Evolutionary conservation across 1,140 invertebrate genomes (phyloP).

Genomic region (Aradophagus sp.): DNA sequence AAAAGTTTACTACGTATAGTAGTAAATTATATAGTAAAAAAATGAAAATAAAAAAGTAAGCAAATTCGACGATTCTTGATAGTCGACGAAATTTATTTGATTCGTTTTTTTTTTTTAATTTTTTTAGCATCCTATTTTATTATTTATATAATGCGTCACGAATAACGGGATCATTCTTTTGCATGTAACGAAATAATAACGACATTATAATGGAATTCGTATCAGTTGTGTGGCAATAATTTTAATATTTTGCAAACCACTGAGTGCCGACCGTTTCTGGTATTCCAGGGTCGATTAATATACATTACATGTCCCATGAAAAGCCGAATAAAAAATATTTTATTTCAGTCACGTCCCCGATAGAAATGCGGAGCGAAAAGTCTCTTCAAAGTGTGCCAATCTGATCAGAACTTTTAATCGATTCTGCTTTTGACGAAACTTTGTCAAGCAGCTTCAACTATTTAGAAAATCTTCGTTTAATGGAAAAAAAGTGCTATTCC

Average conservation of each 20-base stretch:
- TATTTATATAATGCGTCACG: no score
- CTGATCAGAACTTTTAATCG: slow-evolving; percentile 57
- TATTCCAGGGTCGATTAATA: slow-evolving; percentile 48
- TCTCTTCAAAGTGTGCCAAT: slow-evolving; percentile 53
- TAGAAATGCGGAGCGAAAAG: slow-evolving; percentile 55
- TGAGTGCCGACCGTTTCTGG: slow-evolving; percentile 28
- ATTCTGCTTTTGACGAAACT: slow-evolving; percentile 47
- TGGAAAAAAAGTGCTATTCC: neutral
- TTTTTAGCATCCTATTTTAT: slow-evolving; percentile 14
- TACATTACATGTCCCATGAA: slow-evolving; percentile 40
- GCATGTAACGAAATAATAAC: slow-evolving; percentile 19
- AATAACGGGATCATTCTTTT: slow-evolving; percentile 16
- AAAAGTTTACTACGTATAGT: no score
- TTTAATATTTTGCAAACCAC: slow-evolving; percentile 35
- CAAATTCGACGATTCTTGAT: no score
- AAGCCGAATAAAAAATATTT: slow-evolving; percentile 45
- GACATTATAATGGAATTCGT: slow-evolving; percentile 30
- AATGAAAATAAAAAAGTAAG: no score
- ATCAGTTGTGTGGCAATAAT: slow-evolving; percentile 33
- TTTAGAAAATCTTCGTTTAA: slow-evolving; percentile 19
- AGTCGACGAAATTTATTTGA: no score
- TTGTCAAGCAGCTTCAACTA: slow-evolving; percentile 17
- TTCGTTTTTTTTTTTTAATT: no score
- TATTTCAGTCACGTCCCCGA: slow-evolving; percentile 50
- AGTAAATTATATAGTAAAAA: no score